Evolutionary conservation across 2,113 vertebrate species (phyloP).

Genomic region (Oreotragus oreotragus): DNA sequence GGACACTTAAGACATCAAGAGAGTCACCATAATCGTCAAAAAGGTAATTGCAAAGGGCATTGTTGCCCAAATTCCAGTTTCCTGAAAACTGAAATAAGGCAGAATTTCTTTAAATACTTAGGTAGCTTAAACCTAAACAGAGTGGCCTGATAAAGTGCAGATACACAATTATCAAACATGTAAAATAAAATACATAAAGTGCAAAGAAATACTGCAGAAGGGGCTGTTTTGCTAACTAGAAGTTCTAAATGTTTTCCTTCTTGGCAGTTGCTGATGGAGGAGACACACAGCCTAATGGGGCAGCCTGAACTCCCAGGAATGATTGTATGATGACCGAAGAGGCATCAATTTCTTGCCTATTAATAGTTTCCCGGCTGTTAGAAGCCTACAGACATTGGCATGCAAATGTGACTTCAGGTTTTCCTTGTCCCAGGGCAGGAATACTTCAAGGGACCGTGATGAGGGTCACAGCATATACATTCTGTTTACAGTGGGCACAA

Average conservation of each 20-base stretch:
- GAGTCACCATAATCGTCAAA: not conserved
- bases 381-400: slow-evolving; percentile 24
- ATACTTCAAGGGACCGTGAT: not conserved
- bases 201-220: no score
- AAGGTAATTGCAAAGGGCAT: not conserved
- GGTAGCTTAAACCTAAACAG: not conserved
- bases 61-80: not conserved
- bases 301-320: slow-evolving; percentile 1
- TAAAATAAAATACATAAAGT: not conserved
- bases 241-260: not conserved
- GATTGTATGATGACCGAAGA: slow-evolving; percentile 28
- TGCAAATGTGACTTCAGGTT: not conserved
- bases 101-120: slow-evolving; percentile 11
- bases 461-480: not conserved
- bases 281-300: not conserved
- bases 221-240: not conserved
- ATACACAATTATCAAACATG: not conserved
- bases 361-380: slow-evolving; percentile 55
- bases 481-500: not conserved
- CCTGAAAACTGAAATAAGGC: slow-evolving; percentile 41
- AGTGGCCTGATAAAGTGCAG: not conserved
- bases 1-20: not conserved
- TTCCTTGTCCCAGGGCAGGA: not conserved
- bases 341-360: slow-evolving; percentile 52
- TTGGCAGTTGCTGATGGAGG: not conserved